Evolutionary conservation across 2,797 vertebrate species (phyloP).

Genomic region (Acanthurus lineatus): DNA sequence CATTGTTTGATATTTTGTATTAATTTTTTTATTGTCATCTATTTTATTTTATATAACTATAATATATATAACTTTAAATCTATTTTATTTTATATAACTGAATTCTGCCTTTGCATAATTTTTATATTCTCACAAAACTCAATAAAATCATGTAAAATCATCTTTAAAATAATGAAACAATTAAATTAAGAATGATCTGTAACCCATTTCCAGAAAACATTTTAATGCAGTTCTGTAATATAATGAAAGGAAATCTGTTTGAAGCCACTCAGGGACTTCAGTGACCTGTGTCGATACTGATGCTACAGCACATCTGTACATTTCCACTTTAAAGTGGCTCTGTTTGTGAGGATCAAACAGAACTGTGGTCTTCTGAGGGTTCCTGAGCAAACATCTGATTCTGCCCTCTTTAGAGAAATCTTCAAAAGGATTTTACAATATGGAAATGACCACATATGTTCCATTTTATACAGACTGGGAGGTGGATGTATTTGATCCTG

Average conservation of each 20-base stretch:
- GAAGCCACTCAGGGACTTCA: conserved; percentile 44
- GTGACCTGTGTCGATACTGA: conserved; percentile 48
- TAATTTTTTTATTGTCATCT: neutral
- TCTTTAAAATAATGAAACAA: neutral
- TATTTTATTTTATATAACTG: neutral
- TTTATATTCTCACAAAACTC: neutral
- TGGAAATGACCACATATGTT: conserved; percentile 75
- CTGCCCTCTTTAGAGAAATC: conserved; percentile 46
- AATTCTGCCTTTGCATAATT: neutral
- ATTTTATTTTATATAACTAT: conserved; percentile 8
- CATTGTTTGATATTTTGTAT: neutral
- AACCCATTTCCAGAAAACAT: neutral
- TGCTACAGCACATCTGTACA: conserved; percentile 65
- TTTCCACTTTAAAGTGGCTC: conserved; percentile 79
- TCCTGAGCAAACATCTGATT: conserved; percentile 63
- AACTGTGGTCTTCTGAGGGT: conserved; percentile 57
- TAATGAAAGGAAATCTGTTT: conserved; percentile 47
- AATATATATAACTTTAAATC: too few species aligned
- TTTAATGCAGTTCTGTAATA: conserved; percentile 11
- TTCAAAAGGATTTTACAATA: conserved; percentile 76
- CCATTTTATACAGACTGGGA: conserved; percentile 60
- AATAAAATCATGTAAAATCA: neutral
- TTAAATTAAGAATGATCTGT: neutral
- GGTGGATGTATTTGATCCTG: conserved; percentile 63
- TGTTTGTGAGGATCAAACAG: conserved; percentile 73